phyloP scores from a whole-genome alignment of 2,113 vertebrate species.

The Apeltes quadracus region DNA sequence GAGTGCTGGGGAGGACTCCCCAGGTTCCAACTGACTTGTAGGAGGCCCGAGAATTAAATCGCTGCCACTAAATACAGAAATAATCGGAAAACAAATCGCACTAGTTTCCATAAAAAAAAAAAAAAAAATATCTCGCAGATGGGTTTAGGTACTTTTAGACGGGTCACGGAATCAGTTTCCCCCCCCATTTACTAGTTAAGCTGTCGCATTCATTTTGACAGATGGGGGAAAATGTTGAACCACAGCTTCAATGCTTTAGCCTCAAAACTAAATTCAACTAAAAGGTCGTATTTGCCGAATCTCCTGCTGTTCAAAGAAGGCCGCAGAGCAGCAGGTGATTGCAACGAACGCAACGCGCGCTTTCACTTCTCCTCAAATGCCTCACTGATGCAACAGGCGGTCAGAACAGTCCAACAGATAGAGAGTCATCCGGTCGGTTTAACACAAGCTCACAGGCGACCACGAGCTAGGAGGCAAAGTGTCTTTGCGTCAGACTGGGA shows the following conservation, averaged over 20 bases:
- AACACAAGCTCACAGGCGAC: conserved; percentile 23
- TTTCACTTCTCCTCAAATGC: conserved; percentile 48
- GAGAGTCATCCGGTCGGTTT: conserved; percentile 35
- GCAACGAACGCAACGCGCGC: conserved; percentile 1
- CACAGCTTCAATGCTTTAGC: not conserved
- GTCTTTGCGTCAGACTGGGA: conserved; percentile 37
- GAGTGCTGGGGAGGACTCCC: not conserved
- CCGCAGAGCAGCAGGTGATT: not conserved
- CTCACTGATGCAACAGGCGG: conserved; percentile 38
- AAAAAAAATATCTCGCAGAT: no score
- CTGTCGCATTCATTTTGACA: not conserved
- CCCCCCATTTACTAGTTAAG: not conserved
- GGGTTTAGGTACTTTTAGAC: not conserved
- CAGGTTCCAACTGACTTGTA: not conserved
- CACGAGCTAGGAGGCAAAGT: conserved; percentile 9
- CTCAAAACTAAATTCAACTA: not conserved
- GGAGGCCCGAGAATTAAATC: no score
- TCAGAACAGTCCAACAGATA: conserved; percentile 1
- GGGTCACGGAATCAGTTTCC: not conserved
- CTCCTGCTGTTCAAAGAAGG: not conserved
- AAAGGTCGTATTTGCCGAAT: not conserved
- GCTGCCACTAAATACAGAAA: no score
- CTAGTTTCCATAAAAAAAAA: no score
- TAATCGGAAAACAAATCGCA: no score
- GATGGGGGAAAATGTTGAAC: not conserved